Percentiles rank a stretch among this genome's conserved stretches.
These are phyloP conservation scores for Drosophila mercatorum DNA, from an alignment of 2,888 invertebrate genomes.

Conservation along the genomic window DNA sequence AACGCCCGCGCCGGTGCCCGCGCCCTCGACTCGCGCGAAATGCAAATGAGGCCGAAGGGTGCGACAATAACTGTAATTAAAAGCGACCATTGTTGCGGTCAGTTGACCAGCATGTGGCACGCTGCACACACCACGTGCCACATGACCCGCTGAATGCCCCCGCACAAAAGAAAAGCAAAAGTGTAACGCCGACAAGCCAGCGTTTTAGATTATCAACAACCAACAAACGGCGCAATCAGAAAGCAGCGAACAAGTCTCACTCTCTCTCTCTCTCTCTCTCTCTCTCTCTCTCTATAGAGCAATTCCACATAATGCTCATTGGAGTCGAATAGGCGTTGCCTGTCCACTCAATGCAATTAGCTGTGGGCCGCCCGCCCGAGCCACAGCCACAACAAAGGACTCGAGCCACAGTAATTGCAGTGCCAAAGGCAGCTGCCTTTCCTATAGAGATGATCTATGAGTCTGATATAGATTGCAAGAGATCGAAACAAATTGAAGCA, in stretches of 20 bases:
- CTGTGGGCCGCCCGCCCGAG: conserved; percentile 18
- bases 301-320: conserved; percentile 1
- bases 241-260: not conserved
- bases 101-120: conserved; percentile 60
- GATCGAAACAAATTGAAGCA: not conserved
- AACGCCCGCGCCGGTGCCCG: conserved; percentile 31
- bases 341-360: conserved; percentile 75
- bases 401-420: not conserved
- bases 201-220: conserved; percentile 67
- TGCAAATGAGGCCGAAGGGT: conserved; percentile 73
- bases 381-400: conserved; percentile 11
- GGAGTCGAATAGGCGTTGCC: conserved; percentile 50
- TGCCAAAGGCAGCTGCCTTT: conserved; percentile 22
- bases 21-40: conserved; percentile 21
- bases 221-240: conserved; percentile 37
- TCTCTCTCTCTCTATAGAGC: not conserved
- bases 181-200: conserved; percentile 54
- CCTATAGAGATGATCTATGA: conserved; percentile 15
- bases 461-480: conserved; percentile 4
- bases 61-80: conserved; percentile 79
- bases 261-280: no score
- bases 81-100: conserved; percentile 77
- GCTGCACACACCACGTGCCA: conserved; percentile 8
- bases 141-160: conserved; percentile 55
- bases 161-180: conserved; percentile 39